Percentiles rank a stretch among this genome's conserved stretches.
phyloP scores from a whole-genome alignment of 2,797 vertebrate species.

The Anisognathus igniventris region DNA sequence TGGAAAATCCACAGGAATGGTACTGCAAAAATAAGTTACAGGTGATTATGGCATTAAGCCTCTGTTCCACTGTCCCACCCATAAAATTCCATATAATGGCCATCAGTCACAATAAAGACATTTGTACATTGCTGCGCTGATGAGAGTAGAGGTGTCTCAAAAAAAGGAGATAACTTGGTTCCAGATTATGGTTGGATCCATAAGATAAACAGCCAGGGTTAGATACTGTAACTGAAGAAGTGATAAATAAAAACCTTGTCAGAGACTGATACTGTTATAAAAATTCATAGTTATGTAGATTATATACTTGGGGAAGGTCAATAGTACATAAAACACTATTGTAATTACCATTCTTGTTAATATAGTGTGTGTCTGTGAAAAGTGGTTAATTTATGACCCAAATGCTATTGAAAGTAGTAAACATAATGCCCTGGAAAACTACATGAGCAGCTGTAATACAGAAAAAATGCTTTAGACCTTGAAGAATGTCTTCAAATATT shows the following conservation, averaged over 20 bases:
- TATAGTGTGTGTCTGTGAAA: not conserved
- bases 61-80: not conserved
- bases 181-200: not conserved
- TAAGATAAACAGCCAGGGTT: not conserved
- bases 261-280: not conserved
- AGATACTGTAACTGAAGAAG: not conserved
- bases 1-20: not conserved
- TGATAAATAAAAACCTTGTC: not conserved
- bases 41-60: not conserved
- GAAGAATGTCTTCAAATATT: not conserved
- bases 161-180: not conserved
- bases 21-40: not conserved
- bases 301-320: not conserved
- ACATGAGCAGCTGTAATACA: not conserved
- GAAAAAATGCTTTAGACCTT: not conserved
- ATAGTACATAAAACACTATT: not conserved
- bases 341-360: not conserved
- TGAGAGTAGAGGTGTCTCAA: not conserved
- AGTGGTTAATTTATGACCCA: not conserved
- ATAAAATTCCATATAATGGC: not conserved
- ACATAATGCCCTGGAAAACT: not conserved
- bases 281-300: not conserved
- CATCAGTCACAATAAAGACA: not conserved
- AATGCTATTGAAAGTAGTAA: not conserved
- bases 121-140: fast-evolving